Evolutionary conservation across 2,888 invertebrate genomes (phyloP).

Genomic region (Mesopsocus fuscifrons): DNA sequence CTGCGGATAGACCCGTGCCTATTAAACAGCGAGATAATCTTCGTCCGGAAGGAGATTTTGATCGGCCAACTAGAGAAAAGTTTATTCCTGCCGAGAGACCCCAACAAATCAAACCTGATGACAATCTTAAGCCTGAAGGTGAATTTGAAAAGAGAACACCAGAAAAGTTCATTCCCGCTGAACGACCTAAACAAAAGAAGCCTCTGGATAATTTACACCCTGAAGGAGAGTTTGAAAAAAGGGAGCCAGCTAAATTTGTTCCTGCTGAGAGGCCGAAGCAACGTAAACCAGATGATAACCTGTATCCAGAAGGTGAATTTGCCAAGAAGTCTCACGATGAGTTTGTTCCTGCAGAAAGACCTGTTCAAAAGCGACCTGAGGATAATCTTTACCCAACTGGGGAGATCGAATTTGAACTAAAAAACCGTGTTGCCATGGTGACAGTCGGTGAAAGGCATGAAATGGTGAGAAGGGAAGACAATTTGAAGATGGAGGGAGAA

Average conservation of each 20-base stretch:
- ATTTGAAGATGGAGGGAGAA: constrained; percentile 38
- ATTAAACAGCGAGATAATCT: constrained; percentile 31
- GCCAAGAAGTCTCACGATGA: constrained; percentile 25
- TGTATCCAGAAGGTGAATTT: constrained; percentile 40
- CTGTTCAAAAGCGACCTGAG: constrained; percentile 22
- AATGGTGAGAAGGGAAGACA: constrained; percentile 36
- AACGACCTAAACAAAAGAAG: constrained; percentile 20
- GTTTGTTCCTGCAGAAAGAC: constrained; percentile 24
- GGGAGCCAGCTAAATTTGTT: constrained; percentile 25
- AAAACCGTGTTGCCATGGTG: constrained; percentile 30
- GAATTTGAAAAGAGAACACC: constrained; percentile 23
- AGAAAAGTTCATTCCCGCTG: constrained; percentile 19
- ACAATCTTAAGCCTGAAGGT: constrained; percentile 33
- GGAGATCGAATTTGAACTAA: constrained; percentile 30
- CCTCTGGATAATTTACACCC: constrained; percentile 29
- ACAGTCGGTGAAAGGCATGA: constrained; percentile 38
- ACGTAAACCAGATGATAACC: constrained; percentile 39
- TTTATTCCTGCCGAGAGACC: constrained; percentile 20
- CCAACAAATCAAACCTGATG: constrained; percentile 24
- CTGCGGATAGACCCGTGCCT: constrained; percentile 29
- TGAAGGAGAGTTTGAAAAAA: constrained; percentile 37
- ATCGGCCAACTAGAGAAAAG: constrained; percentile 19
- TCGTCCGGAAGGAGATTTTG: constrained; percentile 32
- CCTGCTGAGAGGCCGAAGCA: constrained; percentile 31
- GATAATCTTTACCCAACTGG: constrained; percentile 37